Evolutionary conservation across 2,888 invertebrate genomes (phyloP).

Genomic region (Latrodectus hesperus): DNA sequence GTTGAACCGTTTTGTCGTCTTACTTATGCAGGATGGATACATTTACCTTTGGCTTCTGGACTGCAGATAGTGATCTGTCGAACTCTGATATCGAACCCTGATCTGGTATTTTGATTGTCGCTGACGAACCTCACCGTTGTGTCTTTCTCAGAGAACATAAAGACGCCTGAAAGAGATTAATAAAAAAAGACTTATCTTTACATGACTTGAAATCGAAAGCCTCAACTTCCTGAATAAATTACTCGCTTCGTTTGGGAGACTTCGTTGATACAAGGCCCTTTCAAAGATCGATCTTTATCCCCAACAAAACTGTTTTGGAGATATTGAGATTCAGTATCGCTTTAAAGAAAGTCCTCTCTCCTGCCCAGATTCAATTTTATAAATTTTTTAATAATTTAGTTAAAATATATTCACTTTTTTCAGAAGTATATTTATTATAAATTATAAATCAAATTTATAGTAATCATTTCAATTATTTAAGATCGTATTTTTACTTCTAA

Average conservation of each 20-base stretch:
- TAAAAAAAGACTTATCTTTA: background rate
- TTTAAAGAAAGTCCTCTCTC: too few relatives aligned
- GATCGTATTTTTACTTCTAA: too few relatives aligned
- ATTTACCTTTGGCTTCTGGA: constrained; percentile 54
- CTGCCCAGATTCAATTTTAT: too few relatives aligned
- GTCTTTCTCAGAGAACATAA: constrained; percentile 70
- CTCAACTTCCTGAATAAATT: constrained; percentile 24
- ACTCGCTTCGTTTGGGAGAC: background rate
- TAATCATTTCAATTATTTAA: too few relatives aligned
- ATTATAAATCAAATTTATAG: too few relatives aligned
- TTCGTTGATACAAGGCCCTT: too few relatives aligned
- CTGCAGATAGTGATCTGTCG: constrained; percentile 71
- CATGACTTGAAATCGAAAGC: background rate
- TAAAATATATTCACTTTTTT: too few relatives aligned
- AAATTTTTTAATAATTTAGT: too few relatives aligned
- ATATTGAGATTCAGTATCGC: too few relatives aligned
- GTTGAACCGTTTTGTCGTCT: background rate
- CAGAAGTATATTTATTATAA: too few relatives aligned
- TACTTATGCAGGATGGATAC: background rate
- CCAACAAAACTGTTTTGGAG: too few relatives aligned
- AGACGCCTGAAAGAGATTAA: constrained; percentile 49
- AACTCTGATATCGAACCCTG: constrained; percentile 71
- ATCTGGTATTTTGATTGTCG: constrained; percentile 70
- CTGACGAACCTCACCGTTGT: constrained; percentile 71
- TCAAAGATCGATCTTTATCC: too few relatives aligned